Evolutionary conservation across 2,888 invertebrate genomes (phyloP).

Genomic region (Noctua janthe): DNA sequence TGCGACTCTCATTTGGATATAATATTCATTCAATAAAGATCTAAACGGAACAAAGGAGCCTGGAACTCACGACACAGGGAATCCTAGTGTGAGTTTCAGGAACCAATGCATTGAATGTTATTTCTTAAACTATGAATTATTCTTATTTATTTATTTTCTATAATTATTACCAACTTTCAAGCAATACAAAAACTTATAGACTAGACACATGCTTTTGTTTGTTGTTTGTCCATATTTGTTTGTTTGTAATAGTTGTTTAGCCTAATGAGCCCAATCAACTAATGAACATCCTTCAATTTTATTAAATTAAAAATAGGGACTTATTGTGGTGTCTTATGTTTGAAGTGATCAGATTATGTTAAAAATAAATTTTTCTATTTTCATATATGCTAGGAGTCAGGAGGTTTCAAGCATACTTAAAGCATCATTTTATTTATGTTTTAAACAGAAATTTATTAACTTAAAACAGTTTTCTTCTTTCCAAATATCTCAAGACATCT

Average conservation of each 20-base stretch:
- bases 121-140: no score
- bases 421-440: neutral
- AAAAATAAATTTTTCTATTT: neutral
- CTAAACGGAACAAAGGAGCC: no score
- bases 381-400: neutral
- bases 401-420: neutral
- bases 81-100: no score
- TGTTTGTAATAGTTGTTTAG: neutral
- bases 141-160: no score
- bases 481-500: neutral
- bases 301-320: neutral
- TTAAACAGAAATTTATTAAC: neutral
- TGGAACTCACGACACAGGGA: no score
- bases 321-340: neutral
- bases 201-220: neutral
- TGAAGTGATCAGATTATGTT: neutral
- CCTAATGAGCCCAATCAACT: neutral
- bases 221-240: neutral
- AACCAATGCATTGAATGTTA: no score
- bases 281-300: neutral
- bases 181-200: no score
- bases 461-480: neutral
- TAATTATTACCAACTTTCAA: no score
- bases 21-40: no score
- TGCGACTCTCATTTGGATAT: no score